Evolutionary conservation across 2,888 invertebrate genomes (phyloP), one percentile per base, ranked within the genome.

Genomic region (Trichogramma dendrolimi): DNA sequence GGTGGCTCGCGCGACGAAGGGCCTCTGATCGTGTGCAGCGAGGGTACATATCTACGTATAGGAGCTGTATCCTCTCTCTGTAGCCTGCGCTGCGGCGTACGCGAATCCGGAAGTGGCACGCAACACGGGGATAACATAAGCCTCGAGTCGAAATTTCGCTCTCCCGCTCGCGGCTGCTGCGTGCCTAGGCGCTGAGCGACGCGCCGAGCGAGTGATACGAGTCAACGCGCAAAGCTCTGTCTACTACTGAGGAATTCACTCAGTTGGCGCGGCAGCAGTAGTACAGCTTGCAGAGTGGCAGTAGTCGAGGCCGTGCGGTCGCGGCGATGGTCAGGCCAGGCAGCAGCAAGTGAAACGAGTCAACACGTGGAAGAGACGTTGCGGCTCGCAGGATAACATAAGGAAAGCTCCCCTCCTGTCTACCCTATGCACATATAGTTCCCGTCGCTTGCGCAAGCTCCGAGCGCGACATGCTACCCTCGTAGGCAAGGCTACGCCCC

Each of bases 301-400:
- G 27, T 27, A 27, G 27, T 27, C 27, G 27, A 27, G 27, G 2
- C 27, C 27, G 27, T 27, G 27, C 27, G 3, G 27, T 27, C 27
- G 27, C 27, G 27, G 27, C 27, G 27, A 27, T 27, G 27, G 27
- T 27, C 27, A 27, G 27, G 27, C 27, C 27, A 27, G 27, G 2
- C 27, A 27, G 27, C 27, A 2, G 27, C 27, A 27, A 27, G 27
- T 27, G 27, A 27, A 27, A 27, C 14, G 58, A 69, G 68, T 70
- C 69, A 71, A 73, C 71, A 74, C 72, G 71, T 73, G 71, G 71
- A 70, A 69, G 67, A 63, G 68, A 65, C 67, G 64, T 53, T 58
- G 64, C 46, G 54, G 48, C 27, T 72, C 67, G 69, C 73, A 73
- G 75, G 73, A 67, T 65, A 64, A 4, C 69, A 75, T 68, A 60